Conservation (phyloP, 2,797 vertebrate species). For the Etheostoma nigrum region DNA sequence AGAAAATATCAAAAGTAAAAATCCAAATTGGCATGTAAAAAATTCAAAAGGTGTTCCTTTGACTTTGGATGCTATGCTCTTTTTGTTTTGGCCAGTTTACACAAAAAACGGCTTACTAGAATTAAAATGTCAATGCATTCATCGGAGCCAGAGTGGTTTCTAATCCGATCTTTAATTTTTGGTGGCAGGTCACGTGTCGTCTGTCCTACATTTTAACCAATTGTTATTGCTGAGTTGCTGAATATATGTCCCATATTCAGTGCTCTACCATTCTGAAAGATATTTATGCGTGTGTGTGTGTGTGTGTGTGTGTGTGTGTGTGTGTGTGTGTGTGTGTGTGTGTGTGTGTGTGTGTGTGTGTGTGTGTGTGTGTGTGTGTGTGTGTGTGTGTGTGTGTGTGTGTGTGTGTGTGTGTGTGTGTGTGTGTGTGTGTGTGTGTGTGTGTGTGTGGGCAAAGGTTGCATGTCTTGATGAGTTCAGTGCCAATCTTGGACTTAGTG, state of each 20-base stretch:
- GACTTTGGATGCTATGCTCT: conserved; percentile 54
- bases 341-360: too few species aligned
- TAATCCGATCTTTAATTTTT: conserved; percentile 18
- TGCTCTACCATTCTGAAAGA: not conserved
- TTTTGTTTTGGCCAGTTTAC: conserved; percentile 30
- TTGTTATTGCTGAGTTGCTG: too few species aligned
- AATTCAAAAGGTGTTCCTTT: conserved; percentile 24
- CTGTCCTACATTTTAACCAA: conserved; percentile 23
- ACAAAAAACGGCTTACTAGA: conserved; percentile 24
- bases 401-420: not conserved
- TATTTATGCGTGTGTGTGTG: not conserved
- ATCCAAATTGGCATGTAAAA: conserved; percentile 25
- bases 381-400: not conserved
- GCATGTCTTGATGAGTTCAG: conserved; percentile 31
- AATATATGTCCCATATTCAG: not conserved
- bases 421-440: conserved; percentile 7
- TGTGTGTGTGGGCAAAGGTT: conserved; percentile 19
- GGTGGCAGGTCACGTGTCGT: conserved; percentile 20
- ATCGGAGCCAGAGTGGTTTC: conserved; percentile 2
- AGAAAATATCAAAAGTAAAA: conserved; percentile 24
- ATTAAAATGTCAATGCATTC: conserved; percentile 54
- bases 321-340: too few species aligned
- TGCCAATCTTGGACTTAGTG: conserved; percentile 33
- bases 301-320: too few species aligned
- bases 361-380: not conserved